Base-by-base conservation (phyloP, 2,113 vertebrate genomes). In the Rhea americana region DNA sequence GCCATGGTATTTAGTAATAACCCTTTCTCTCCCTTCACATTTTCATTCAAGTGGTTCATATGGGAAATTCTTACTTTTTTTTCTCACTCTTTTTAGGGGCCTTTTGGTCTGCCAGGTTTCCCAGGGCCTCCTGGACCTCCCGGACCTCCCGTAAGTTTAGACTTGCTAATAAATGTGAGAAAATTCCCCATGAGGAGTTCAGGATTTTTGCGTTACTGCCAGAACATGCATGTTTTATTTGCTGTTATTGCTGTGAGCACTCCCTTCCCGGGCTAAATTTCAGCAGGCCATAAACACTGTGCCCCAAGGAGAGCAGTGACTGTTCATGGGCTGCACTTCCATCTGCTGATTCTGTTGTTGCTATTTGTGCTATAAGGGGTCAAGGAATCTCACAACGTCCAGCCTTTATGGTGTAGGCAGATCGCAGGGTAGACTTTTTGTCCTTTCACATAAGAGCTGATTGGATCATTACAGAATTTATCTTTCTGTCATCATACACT, bases 121-220 rank as follows among this genome's bases (percentile, higher is more conserved):
- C 97, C 98, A 3, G 99, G 99, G 53, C 98, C 98, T 66, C 89
- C 98, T 12, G 99, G 99, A 63, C 97, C 98, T 74, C 99, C 99
- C 3, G 99, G 99, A 82, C 99, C 97, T 67, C 98, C 99, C 3
- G 99, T 99, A 97, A 98, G 99, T 98, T 91, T 48, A n/a, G 18
- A 48, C 11, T 55, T 74, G 12, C 14, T 41, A 90, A 72, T 35
- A 75, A 78, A 75, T 3, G 7, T 25, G 10, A 82, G 58, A 82
- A 82, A 73, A 86, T 72, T 82, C 41, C 28, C 50, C 2, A 0
- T 5, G 39, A 12, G 5, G 11, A 51, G 2, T 26, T 47, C 11
- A 39, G 43, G 47, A 25, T 74, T 66, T 83, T 77, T 58, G 55
- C 73, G 63, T 55, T 47, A 24, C 67, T 82, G 72, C 35, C 39